These are phyloP conservation scores for Rhombomys opimus DNA, from an alignment of 2,113 vertebrate species.

Conservation along the genomic window DNA sequence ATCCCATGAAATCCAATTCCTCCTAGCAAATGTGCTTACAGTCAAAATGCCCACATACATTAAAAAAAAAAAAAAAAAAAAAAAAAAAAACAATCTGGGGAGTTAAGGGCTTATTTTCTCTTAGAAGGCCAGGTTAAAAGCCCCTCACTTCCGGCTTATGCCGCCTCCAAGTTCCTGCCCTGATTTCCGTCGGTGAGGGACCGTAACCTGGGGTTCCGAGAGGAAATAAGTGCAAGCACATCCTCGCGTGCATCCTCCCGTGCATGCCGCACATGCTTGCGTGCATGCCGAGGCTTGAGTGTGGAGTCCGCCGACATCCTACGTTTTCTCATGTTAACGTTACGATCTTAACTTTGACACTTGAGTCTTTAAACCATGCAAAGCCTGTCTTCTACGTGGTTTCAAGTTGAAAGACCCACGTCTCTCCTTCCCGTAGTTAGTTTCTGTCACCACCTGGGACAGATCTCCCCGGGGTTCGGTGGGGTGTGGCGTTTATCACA, in stretches of 20 bases:
- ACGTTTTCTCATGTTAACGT: neutral
- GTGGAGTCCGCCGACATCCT: neutral
- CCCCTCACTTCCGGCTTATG: neutral
- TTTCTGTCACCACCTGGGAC: conserved; percentile 43
- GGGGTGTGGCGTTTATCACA: neutral
- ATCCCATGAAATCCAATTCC: no score
- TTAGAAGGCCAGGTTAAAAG: no score
- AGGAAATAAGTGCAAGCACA: neutral
- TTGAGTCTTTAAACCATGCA: conserved; percentile 23
- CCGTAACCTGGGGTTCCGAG: neutral
- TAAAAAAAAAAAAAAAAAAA: no score
- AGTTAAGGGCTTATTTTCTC: no score
- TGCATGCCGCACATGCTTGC: no score
- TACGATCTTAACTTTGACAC: conserved; percentile 34
- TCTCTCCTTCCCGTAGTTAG: conserved; percentile 1
- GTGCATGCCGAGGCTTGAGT: neutral
- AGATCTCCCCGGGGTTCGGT: neutral
- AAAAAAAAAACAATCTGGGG: no score
- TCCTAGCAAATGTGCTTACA: no score
- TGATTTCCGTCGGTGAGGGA: neutral
- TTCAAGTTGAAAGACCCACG: conserved; percentile 21
- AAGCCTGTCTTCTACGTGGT: neutral
- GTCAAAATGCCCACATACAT: no score
- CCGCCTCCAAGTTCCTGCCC: neutral
- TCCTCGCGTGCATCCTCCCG: no score